Base-by-base conservation (phyloP, 2,113 vertebrate genomes). In the Hassar affinis region DNA sequence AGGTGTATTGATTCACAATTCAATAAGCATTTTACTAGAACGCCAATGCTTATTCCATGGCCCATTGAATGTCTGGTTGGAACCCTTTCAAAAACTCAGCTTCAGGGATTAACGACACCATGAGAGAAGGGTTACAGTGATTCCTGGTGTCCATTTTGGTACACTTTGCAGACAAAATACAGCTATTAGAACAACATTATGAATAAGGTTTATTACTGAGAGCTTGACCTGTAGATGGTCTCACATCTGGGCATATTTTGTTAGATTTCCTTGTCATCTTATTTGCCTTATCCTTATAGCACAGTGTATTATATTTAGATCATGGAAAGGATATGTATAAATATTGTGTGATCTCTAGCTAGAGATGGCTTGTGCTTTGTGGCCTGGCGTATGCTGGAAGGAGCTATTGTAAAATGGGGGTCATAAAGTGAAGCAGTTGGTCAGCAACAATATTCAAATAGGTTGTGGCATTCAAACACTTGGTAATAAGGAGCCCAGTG, bases 21-120 rank as follows among this genome's bases (percentile, higher is more conserved):
- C 84, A 78, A 51, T 80, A 81, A 8, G 3, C 33, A 57, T 69
- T 84, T 86, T 77, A 84, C 62, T 33, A 25, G 59, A 76, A 78
- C 6, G 18, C 33, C 82, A 61, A 49, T 69, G 61, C 49, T 45
- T 78, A 76, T 83, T 47, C 42, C 78, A 57, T 78, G 78, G 61
- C 8, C 52, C 22, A 25, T 12, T 78, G 71, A 35, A 57, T 10
- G 18, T 51, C 25, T 79, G 57, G 56, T 75, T 80, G 77, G 51
- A 51, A 69, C 59, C 68, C 14, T 83, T 56, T 10, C 35, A 42
- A 64, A 74, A 86, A 52, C 47, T 66, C 57, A 35, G 35, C 62
- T 79, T 22, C 49, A 45, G 18, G 10, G 45, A 30, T 42, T 64
- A 78, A 66, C 35, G 45, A 64, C 47, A 47, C 74, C 62, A 38